Base-by-base conservation (phyloP, 2,797 vertebrate genomes). In the Danio kyathit region DNA sequence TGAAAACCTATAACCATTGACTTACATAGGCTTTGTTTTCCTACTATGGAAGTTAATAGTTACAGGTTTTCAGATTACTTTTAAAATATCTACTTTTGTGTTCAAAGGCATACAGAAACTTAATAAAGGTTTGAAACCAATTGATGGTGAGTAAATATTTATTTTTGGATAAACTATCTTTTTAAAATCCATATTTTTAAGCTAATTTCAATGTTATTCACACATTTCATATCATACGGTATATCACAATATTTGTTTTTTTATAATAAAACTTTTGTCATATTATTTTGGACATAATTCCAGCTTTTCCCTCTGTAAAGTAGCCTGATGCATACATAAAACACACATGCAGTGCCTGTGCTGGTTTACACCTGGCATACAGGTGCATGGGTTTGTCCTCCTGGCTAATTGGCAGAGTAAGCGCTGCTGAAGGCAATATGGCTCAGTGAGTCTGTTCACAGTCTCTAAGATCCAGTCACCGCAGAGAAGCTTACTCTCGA, bases 401-500 rank as follows among this genome's bases (percentile, higher is more conserved):
- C 40, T 48, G 72, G 72, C 65, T 82, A 76, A 77, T 63, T 81
- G 73, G 72, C 75, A 79, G 14, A 7, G 2, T 9, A 73, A 76
- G 54, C 52, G 40, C 17, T 74, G 44, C 60, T 81, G 74, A 77
- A 12, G 29, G 63, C 46, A 79, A 38, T 76, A 52, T 72, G 63
- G 40, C 56, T 83, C 56, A 59, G 41, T 76, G 76, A 80, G 52
- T 87, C 86, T 91, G 89, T 89, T 75, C 89, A 85, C 87, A 88
- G 87, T 89, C 83, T 88, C 74, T 84, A 88, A 74, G 77, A 79
- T 85, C 85, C 85, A 87, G 66, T 64, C 69, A 73, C 78, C 41
- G 59, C 69, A 90, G 89, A 87, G 84, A 91, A 90, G 85, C 84
- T 81, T 87, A 83, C 84, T 78, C 81, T 75, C 79, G 79, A 85